Evolutionary conservation across 2,888 invertebrate species (phyloP).

Genomic region (Eilema caniola): DNA sequence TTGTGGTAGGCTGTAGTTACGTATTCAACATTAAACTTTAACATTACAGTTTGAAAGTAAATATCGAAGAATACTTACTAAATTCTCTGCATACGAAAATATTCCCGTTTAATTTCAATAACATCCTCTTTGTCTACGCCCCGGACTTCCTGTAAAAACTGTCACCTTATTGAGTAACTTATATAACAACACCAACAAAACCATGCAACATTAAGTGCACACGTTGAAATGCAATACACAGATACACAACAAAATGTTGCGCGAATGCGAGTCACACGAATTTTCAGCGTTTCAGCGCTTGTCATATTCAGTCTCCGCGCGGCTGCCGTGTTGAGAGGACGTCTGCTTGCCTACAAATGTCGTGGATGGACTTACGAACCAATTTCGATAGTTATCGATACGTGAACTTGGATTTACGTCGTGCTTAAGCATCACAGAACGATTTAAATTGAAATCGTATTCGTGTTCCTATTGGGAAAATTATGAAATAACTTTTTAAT

Average conservation of each 20-base stretch:
- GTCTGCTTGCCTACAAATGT: slow-evolving; percentile 6
- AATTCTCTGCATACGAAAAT: not conserved
- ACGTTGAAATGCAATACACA: slow-evolving; percentile 39
- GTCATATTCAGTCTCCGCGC: slow-evolving; percentile 33
- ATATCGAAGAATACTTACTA: not conserved
- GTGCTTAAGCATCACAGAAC: slow-evolving; percentile 47
- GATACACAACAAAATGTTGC: slow-evolving; percentile 30
- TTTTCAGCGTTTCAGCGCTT: slow-evolving; percentile 42
- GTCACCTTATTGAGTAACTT: slow-evolving; percentile 5
- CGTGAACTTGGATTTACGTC: slow-evolving; percentile 49
- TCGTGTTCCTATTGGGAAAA: slow-evolving; percentile 35
- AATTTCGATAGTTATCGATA: slow-evolving; percentile 50
- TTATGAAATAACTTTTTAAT: slow-evolving; percentile 33
- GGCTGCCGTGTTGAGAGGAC: slow-evolving; percentile 27
- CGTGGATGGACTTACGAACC: slow-evolving; percentile 26
- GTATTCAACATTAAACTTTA: too few species aligned
- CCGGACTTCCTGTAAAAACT: not conserved
- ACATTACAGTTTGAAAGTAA: too few species aligned
- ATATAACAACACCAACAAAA: slow-evolving; percentile 30
- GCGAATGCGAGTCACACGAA: slow-evolving; percentile 33
- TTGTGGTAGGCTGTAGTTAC: too few species aligned
- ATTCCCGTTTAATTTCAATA: not conserved
- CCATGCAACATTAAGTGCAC: slow-evolving; percentile 34
- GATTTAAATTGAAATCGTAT: slow-evolving; percentile 52
- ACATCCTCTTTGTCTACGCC: not conserved